phyloP scores from a whole-genome alignment of 1,140 invertebrate species.

The Chymomyza costata region DNA sequence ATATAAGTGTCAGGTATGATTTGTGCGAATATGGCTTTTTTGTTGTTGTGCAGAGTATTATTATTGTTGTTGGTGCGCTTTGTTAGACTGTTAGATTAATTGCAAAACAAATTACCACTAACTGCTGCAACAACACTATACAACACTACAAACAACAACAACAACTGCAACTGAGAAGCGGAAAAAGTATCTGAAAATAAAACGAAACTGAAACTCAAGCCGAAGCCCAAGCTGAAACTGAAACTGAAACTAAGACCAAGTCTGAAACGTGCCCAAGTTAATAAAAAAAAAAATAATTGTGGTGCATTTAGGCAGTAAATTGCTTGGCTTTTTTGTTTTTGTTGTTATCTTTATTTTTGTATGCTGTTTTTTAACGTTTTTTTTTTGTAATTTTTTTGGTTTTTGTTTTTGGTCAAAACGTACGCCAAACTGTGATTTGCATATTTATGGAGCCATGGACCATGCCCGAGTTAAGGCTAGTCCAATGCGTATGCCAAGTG shows the following conservation, averaged over 20 bases:
- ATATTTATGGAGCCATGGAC: constrained; percentile 19
- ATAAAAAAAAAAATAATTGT: no score
- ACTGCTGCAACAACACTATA: constrained; percentile 11
- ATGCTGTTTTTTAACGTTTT: no score
- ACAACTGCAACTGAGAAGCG: constrained; percentile 16
- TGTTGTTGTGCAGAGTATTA: no score
- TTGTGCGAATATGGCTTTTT: no score
- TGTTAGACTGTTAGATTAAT: constrained; percentile 19
- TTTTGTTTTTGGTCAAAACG: no score
- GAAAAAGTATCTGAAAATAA: constrained; percentile 20
- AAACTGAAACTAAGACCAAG: background rate
- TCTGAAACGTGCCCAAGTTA: background rate
- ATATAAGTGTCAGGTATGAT: no score
- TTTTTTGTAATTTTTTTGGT: no score
- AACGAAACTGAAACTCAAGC: background rate
- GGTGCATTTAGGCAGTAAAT: constrained; percentile 7
- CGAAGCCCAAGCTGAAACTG: constrained; percentile 29
- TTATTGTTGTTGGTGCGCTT: constrained; percentile 3
- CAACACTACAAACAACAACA: background rate
- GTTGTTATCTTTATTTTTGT: no score
- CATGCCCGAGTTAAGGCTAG: background rate
- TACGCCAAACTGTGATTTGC: constrained; percentile 18
- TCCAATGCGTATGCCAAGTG: background rate
- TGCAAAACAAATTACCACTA: constrained; percentile 42
- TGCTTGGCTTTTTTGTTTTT: no score